Base-by-base conservation (phyloP, 2,888 invertebrate genomes). In the Brassicogethes aeneus region DNA sequence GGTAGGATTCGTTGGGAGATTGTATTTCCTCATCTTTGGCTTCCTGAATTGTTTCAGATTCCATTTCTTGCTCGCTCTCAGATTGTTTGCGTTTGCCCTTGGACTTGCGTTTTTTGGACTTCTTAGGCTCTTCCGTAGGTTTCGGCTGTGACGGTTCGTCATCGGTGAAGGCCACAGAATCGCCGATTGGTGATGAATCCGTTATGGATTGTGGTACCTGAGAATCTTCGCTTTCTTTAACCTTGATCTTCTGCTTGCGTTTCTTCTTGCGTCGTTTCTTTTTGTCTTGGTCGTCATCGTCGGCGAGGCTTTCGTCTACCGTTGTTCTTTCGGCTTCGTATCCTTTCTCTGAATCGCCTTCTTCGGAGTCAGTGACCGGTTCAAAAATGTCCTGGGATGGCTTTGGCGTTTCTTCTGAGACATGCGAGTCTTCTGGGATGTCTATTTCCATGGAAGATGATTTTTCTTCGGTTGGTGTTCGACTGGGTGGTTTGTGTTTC, bases 261-360 rank as follows among this genome's bases (percentile, higher is more conserved):
- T 67, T 69, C 51, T 68, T 70, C 45, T 62, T 68, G 37, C 62
- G 60, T 13, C 58, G 54, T 37, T 75, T 62, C 45, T 68, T 69
- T 45, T 65, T 65, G 39, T 63, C 59, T 17, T 63, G 60, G 34
- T 65, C 64, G 14, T 66, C 65, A 10, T 68, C 64, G 15, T 69
- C 69, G 60, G 72, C 61, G 59, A 75, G 45, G 65, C 73, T 60
- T 65, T 80, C 71, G 64, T 79, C 73, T 55, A 79, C 72, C 15
- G 76, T 68, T 1, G 80, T 77, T 46, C 79, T 70, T 55, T 82
- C 85, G 7, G 82, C 76, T 60, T 85, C 85, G 56, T 86, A 85
- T 34, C 71, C 66, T 39, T 70, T 70, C 39, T 45, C 47, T 8
- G 43, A 47, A 16, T 44, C 41, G 36, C 69, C 70, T 40, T 73